Evolutionary conservation across 2,797 vertebrate genomes (phyloP).

Genomic region (Tarsius wallacei): DNA sequence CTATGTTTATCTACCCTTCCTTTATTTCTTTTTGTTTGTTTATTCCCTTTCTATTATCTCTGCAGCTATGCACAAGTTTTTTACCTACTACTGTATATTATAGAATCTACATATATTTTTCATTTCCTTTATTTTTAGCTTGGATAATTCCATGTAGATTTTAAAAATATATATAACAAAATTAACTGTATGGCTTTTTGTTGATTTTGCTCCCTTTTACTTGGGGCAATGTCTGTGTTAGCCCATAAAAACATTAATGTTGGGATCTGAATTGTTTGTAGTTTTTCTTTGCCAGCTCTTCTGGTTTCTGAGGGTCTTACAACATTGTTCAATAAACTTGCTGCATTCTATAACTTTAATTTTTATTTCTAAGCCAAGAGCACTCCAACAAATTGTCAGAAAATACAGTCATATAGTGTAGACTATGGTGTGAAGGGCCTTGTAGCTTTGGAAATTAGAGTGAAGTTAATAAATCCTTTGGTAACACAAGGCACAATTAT

Average conservation of each 20-base stretch:
- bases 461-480: not conserved
- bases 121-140: not conserved
- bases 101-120: not conserved
- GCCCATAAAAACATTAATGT: not conserved
- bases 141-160: not conserved
- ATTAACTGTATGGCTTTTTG: not conserved
- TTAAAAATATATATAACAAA: not conserved
- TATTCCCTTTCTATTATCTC: not conserved
- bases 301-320: not conserved
- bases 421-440: not conserved
- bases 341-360: not conserved
- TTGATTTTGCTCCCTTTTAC: not conserved
- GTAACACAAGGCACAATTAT: not conserved
- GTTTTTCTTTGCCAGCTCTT: not conserved
- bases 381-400: not conserved
- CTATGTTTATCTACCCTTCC: not conserved
- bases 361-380: slow-evolving; percentile 4
- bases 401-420: not conserved
- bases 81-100: not conserved
- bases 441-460: not conserved
- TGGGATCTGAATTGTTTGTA: not conserved
- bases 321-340: not conserved
- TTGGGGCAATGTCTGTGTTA: not conserved
- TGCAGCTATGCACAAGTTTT: not conserved
- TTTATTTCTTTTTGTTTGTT: not conserved